Base-by-base conservation (phyloP, 2,113 vertebrate genomes). In the Scomber scombrus region DNA sequence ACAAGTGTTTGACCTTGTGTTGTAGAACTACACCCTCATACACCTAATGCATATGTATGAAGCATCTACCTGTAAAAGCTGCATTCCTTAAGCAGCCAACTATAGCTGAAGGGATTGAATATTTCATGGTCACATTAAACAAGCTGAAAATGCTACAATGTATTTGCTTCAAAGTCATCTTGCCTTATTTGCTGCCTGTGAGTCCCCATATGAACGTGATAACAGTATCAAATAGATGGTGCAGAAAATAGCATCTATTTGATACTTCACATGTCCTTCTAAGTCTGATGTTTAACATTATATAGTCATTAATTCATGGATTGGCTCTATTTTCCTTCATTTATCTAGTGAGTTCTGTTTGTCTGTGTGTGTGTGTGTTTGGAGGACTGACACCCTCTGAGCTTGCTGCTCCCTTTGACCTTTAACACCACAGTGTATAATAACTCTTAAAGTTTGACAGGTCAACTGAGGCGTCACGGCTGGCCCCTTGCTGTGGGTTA, bases 391-490 rank as follows among this genome's bases (percentile, higher is more conserved):
- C 92, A 90, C 83, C 87, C 91, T 89, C 85, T 83, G 78, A 79
- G 90, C 85, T 76, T 86, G 89, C 88, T 82, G 86, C 86, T 88
- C 84, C 85, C 82, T 85, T 61, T 91, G 87, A 93, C 93, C 92
- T 93, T 91, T 94, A 90, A 94, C 93, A 89, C 90, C 88, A 84
- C 91, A 80, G 94, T 81, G 58, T 92, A 88, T 94, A 96, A 98
- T 98, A 97, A 97, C 93, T 98, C 97, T 97, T 96, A 92, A 93
- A 95, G 96, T 95, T 91, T 96, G 97, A 97, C 98, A 96, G 94
- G 96, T 97, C 97, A 97, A 97, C 93, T 97, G 97, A 98, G 96
- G 97, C 95, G 75, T 93, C 87, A 78, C 85, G 95, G 95, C 95
- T 90, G 94, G 94, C 95, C 95, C 95, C 96, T 95, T 92, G 95